These are phyloP conservation scores for Scaeva pyrastri DNA, from an alignment of 2,888 invertebrate species.

Conservation along the genomic window DNA sequence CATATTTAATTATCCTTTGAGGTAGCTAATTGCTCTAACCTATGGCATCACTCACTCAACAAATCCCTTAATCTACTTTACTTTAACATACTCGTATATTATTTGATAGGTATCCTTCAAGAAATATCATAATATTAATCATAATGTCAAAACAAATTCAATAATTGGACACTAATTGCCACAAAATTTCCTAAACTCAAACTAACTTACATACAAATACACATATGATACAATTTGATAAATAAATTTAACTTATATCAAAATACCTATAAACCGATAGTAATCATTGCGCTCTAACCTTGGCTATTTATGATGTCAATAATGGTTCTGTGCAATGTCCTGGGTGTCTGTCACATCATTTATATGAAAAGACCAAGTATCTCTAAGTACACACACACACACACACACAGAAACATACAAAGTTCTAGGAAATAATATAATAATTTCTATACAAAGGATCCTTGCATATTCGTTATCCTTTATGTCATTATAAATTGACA, in stretches of 20 bases:
- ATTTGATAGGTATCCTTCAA: background rate
- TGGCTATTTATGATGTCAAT: no score
- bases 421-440: slow-evolving; percentile 5
- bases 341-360: background rate
- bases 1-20: no score
- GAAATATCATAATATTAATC: slow-evolving; percentile 15
- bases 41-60: no score
- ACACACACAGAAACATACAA: no score
- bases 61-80: slow-evolving; percentile 16
- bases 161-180: slow-evolving; percentile 65
- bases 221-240: no score
- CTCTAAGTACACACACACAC: no score
- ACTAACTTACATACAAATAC: no score
- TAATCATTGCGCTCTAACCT: no score
- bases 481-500: slow-evolving; percentile 33
- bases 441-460: slow-evolving; percentile 12
- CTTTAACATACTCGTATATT: no score
- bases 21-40: no score
- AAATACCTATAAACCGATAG: background rate
- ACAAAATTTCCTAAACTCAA: slow-evolving; percentile 23
- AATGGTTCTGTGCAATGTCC: background rate
- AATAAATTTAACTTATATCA: background rate
- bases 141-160: slow-evolving; percentile 48
- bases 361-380: background rate
- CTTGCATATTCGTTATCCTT: slow-evolving; percentile 21